phyloP scores from a whole-genome alignment of 2,113 vertebrate species.

The Clarias macrocephalus region DNA sequence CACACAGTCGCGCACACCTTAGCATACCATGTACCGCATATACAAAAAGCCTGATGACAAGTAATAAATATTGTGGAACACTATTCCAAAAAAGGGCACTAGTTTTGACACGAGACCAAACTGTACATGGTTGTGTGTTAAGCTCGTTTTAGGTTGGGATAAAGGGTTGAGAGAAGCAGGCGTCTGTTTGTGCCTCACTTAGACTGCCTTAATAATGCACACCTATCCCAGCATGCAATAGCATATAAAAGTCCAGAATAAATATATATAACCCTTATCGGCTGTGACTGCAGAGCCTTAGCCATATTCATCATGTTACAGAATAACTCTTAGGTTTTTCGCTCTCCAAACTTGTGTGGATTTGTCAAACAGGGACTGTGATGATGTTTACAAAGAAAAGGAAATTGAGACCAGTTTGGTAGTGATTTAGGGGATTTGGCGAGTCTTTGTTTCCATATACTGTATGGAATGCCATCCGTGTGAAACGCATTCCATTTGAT shows the following conservation, averaged over 20 bases:
- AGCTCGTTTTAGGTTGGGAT: not conserved
- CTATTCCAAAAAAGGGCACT: not conserved
- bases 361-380: not conserved
- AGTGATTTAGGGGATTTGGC: not conserved
- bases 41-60: not conserved
- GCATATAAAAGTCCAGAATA: slow-evolving; percentile 25
- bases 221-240: slow-evolving; percentile 65
- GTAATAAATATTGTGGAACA: not conserved
- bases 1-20: not conserved
- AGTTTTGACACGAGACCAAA: not conserved
- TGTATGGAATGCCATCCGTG: not conserved
- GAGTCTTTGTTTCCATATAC: not conserved
- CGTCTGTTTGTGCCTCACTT: slow-evolving; percentile 42
- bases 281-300: slow-evolving; percentile 18
- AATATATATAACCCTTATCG: slow-evolving; percentile 20
- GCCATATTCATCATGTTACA: not conserved
- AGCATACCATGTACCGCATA: not conserved
- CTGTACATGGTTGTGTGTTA: not conserved
- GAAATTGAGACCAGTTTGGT: not conserved
- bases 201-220: slow-evolving; percentile 60
- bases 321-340: not conserved
- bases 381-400: slow-evolving; percentile 4
- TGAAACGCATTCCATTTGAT: slow-evolving; percentile 30
- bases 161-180: slow-evolving; percentile 31
- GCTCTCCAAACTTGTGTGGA: not conserved